Evolutionary conservation across 2,113 vertebrate genomes (phyloP).

Genomic region (Ameiurus melas): DNA sequence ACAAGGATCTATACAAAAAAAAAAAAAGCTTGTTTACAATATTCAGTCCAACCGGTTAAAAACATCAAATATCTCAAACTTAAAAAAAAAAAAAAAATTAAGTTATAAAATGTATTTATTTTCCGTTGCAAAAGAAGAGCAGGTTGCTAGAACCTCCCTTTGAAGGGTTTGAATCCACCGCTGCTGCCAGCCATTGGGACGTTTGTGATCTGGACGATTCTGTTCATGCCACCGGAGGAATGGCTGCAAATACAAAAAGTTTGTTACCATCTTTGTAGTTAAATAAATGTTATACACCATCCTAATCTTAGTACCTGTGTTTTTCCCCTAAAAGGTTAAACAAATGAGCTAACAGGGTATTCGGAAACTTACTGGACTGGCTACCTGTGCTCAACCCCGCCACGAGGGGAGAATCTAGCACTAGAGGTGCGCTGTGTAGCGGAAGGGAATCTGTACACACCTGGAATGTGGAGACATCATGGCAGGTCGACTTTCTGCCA

Average conservation of each 20-base stretch:
- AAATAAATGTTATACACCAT: background rate
- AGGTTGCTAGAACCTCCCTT: slow-evolving; percentile 83
- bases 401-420: background rate
- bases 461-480: slow-evolving; percentile 87
- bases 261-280: background rate
- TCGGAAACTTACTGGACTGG: background rate
- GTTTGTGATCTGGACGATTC: slow-evolving; percentile 95
- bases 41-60: slow-evolving; percentile 77
- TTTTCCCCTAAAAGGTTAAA: background rate
- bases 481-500: slow-evolving; percentile 81
- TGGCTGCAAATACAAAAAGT: slow-evolving; percentile 73
- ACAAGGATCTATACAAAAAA: slow-evolving; percentile 65
- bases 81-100: slow-evolving; percentile 59
- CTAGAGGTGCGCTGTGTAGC: background rate
- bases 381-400: no score
- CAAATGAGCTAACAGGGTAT: background rate
- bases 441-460: slow-evolving; percentile 64
- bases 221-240: slow-evolving; percentile 86
- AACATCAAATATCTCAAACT: slow-evolving; percentile 69
- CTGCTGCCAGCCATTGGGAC: slow-evolving; percentile 85
- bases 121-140: slow-evolving; percentile 58
- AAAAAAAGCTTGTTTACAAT: slow-evolving; percentile 33
- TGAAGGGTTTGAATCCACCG: slow-evolving; percentile 93
- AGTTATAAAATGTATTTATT: slow-evolving; percentile 48
- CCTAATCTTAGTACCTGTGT: background rate